Base-by-base conservation (phyloP, 1,140 invertebrate species). In the Caenorhabditis remanei region DNA sequence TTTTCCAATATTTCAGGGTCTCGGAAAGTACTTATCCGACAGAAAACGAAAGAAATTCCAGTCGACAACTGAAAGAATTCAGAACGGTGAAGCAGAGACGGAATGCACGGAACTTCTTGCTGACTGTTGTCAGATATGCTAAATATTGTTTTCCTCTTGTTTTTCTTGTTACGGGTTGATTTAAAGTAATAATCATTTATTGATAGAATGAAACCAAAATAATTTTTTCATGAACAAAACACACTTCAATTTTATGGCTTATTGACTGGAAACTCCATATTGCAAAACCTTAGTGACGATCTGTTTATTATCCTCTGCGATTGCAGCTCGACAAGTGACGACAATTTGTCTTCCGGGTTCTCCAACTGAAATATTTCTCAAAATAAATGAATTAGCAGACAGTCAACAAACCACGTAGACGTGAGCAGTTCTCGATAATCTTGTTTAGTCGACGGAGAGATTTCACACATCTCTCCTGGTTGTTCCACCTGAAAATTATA, bases 11-110 rank as follows among this genome's bases (percentile, higher is more conserved):
- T 58, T 87, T 63, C 61, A 87, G 86, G 86, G 65, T 8, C 56
- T 87, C 14, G 86, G 71, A 32, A 87, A 87, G 32, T 87, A 79
- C 48, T 21, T 87, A 19, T 79, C 86, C 7, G 86, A 48, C 63
- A 55, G 86, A 50, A 87, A 87, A 43, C 16, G 79, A 19, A 87
- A 87, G 55, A 87, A 87, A 24, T 87, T 87, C 79, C 86, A 84
- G 14, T 56, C 86, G 48, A 71, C 86, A 16, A 87, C 86, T 8
- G 86, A 87, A 55, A 24, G 86, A 46, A 87, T 87, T 55, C 86
- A 87, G 41, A 87, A 87, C 56, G 86, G 86, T 1, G 86, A 87
- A 61, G 71, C 86, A 1, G 86, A 87, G 46, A 71, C 75, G 2
- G 86, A 87, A 65, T 87, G 86, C 79, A 87, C 82, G 4, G 86